Base-by-base conservation (phyloP, 1,140 invertebrate genomes). In the Conus ventricosus region DNA sequence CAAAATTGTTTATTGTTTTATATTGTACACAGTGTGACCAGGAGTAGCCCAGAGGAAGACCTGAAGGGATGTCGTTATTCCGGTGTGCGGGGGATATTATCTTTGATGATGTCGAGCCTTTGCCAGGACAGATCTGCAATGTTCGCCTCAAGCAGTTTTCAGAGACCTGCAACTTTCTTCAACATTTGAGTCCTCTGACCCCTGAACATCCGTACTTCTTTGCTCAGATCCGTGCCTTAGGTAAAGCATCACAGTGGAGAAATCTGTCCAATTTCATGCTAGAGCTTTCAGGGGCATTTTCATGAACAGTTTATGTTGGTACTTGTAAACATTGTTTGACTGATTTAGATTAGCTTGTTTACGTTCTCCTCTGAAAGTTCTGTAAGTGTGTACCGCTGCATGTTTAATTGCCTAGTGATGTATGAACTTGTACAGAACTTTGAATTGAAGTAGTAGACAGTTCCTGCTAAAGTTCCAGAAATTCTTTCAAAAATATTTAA, bases 161-260 rank as follows among this genome's bases (percentile, higher is more conserved):
- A 55, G 93, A 94, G 87, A 94, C 93, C 71, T 93, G 93, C 88
- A 95, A 93, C 55, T 94, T 93, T 86, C 90, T 95, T 11, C 95
- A 95, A 89, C 93, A 93, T 87, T 84, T 91, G 71, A 89, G 90
- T 83, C 94, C 95, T 11, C 89, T 95, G 0, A 93, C 92, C 6
- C 88, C 89, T 87, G 88, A 93, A 54, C 87, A 93, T 90, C 94
- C 94, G n/a, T 95, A 93, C 88, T 95, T 95, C 90, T 94, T 92
- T 93, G 94, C 92, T 71, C 92, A 94, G 75, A 93, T 95, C 53
- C 83, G 90, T 88, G 90, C 93, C 54, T 80, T 95, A 53, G 91
- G 95, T 95, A 91, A 92, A 60, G 57, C 8, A 4, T 15, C 57
- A 60, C 57, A 0, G 39, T 39, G 0, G 39, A 39, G 39, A 39